Conservation (phyloP, 1,140 invertebrate genomes). For the Rhyacophila brunnea region DNA sequence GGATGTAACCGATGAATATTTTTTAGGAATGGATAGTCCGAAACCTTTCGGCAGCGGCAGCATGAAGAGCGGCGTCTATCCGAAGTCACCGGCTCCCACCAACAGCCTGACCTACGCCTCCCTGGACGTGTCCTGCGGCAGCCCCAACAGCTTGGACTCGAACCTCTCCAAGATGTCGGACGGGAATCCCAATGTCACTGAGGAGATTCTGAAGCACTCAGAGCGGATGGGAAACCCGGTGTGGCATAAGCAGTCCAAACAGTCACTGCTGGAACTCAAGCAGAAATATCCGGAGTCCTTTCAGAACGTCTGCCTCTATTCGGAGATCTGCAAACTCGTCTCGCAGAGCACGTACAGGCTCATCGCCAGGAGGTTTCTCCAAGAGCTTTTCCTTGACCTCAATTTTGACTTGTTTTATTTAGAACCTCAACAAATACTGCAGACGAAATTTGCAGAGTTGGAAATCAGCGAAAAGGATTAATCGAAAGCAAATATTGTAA, state of each 20-base stretch:
- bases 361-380: conserved; percentile 81
- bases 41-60: conserved; percentile 27
- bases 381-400: conserved; percentile 91
- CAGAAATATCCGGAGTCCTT: conserved; percentile 82
- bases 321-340: conserved; percentile 82
- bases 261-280: conserved; percentile 74
- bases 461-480: conserved; percentile 5
- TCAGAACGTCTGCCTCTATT: conserved; percentile 89
- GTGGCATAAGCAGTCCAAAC: conserved; percentile 64
- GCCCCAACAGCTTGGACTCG: conserved; percentile 38
- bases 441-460: conserved; percentile 19
- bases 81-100: conserved; percentile 17
- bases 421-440: conserved; percentile 48
- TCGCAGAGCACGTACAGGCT: conserved; percentile 79
- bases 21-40: conserved; percentile 32
- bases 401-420: conserved; percentile 64
- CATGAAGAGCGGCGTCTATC: conserved; percentile 8
- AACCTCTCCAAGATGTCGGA: conserved; percentile 34
- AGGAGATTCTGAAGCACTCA: conserved; percentile 62
- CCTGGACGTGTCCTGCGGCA: conserved; percentile 31
- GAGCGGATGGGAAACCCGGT: conserved; percentile 70
- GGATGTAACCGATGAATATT: too few relatives aligned
- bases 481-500: not conserved
- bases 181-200: conserved; percentile 40
- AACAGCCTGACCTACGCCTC: conserved; percentile 24